phyloP scores from a whole-genome alignment of 1,140 invertebrate genomes.

The Archegozetes longisetosus region DNA sequence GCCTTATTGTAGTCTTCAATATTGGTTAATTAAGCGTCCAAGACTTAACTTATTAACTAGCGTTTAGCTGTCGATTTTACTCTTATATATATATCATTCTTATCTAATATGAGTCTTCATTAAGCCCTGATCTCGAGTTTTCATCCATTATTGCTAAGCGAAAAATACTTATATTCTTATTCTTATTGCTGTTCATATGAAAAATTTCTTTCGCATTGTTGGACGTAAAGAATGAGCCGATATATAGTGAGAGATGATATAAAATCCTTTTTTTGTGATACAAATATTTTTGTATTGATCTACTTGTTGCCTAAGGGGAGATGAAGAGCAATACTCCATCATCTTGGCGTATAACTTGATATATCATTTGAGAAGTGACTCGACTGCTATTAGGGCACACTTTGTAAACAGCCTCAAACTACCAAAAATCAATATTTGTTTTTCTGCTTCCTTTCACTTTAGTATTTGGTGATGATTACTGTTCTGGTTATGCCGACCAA shows the following conservation, averaged over 20 bases:
- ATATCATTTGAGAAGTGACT: neutral
- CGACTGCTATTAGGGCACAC: neutral
- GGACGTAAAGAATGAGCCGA: neutral
- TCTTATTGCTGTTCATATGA: neutral
- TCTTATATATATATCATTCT: no score
- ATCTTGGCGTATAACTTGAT: neutral
- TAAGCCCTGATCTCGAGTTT: no score
- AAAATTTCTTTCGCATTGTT: neutral
- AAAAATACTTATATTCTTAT: neutral
- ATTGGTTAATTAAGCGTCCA: neutral
- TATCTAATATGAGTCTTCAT: no score
- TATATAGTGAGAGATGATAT: neutral
- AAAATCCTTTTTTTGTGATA: neutral
- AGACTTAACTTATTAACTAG: neutral
- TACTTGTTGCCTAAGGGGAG: neutral
- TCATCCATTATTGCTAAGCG: neutral
- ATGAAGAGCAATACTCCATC: neutral
- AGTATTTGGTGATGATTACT: conserved; percentile 31
- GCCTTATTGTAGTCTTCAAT: neutral
- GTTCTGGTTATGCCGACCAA: conserved; percentile 31
- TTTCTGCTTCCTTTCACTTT: conserved; percentile 11
- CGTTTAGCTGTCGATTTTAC: neutral
- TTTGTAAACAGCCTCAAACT: neutral
- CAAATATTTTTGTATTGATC: neutral
- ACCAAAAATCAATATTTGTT: neutral